phyloP scores from a whole-genome alignment of 2,113 vertebrate species.

The Electrona antarctica region DNA sequence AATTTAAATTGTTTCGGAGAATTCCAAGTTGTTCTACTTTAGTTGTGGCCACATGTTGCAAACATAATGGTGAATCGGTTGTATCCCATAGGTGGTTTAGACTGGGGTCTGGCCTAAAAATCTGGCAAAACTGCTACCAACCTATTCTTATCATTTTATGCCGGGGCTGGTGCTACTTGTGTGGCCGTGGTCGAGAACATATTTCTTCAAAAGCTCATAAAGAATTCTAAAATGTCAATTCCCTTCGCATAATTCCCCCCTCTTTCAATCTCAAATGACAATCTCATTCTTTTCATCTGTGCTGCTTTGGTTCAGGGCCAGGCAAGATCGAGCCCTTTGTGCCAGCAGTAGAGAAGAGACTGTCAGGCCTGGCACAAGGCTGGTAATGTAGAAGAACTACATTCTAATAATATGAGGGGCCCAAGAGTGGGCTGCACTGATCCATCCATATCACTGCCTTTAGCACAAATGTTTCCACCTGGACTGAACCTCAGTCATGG shows the following conservation, averaged over 20 bases:
- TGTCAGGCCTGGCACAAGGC: not conserved
- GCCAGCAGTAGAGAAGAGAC: not conserved
- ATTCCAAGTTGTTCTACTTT: too few species aligned
- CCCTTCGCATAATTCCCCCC: not conserved
- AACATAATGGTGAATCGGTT: too few species aligned
- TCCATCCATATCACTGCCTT: conserved; percentile 21
- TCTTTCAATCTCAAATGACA: not conserved
- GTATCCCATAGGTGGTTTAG: too few species aligned
- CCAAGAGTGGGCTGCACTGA: conserved; percentile 1
- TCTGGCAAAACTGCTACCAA: too few species aligned
- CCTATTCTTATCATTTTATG: too few species aligned
- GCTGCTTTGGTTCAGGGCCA: conserved; percentile 16
- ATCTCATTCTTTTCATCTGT: conserved; percentile 16
- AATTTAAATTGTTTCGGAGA: too few species aligned
- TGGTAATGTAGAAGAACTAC: not conserved
- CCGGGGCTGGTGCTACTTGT: too few species aligned
- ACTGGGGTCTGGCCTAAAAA: too few species aligned
- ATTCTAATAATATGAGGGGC: not conserved
- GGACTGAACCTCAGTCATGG: not conserved
- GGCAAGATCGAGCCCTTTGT: not conserved
- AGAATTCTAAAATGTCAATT: conserved; percentile 12
- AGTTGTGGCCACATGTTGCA: too few species aligned
- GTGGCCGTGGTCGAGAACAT: too few species aligned
- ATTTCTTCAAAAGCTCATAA: not conserved
- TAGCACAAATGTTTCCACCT: conserved; percentile 33